Percentiles rank a stretch among this genome's conserved stretches.
These are phyloP conservation scores for Lagorchestes hirsutus DNA, from an alignment of 2,797 vertebrate genomes.

Conservation along the genomic window DNA sequence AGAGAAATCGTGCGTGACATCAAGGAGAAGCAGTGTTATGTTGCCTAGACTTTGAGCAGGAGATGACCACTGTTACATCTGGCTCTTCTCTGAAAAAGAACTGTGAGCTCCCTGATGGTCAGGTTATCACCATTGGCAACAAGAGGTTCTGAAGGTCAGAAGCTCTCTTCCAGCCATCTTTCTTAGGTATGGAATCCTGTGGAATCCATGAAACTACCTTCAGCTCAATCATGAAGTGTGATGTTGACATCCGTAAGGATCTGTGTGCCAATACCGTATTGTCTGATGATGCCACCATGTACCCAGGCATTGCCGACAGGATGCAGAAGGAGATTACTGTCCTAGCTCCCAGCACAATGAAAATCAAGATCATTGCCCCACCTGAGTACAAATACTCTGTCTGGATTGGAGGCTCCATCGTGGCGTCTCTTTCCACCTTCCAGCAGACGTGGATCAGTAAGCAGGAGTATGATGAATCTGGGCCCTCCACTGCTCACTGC, in stretches of 20 bases:
- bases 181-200: background rate
- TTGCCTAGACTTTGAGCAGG: too few relatives aligned
- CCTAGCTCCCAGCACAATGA: background rate
- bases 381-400: conserved; percentile 99
- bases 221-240: background rate
- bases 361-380: conserved; percentile 95
- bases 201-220: background rate
- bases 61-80: too few relatives aligned
- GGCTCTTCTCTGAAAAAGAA: too few relatives aligned
- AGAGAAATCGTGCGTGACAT: too few relatives aligned
- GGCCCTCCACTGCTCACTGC: conserved; percentile 64
- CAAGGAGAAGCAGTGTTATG: too few relatives aligned
- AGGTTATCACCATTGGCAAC: background rate
- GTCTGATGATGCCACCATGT: background rate
- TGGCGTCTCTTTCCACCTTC: conserved; percentile 97
- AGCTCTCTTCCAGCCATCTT: background rate
- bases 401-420: conserved; percentile 98
- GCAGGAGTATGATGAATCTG: conserved; percentile 98
- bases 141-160: background rate
- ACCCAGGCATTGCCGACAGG: background rate
- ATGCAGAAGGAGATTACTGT: background rate
- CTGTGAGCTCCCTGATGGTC: background rate
- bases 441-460: conserved; percentile 99
- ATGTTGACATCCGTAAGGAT: background rate
- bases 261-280: background rate